Conservation (phyloP, 2,888 invertebrate genomes). For the Nomada fucata region DNA sequence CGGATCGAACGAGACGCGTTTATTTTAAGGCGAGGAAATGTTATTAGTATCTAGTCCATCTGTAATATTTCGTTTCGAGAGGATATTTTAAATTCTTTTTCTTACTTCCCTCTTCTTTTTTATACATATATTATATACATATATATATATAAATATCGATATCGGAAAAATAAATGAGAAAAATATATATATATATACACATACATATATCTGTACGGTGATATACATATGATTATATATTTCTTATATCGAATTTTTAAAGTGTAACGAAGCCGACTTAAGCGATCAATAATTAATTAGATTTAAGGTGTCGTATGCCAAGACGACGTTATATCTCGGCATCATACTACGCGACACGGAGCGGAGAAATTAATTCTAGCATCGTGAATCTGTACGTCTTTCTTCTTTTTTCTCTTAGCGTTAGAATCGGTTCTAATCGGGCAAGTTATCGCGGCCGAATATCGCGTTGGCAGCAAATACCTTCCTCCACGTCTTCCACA, state of each 20-base stretch:
- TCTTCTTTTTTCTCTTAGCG: neutral
- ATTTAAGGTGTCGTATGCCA: constrained; percentile 46
- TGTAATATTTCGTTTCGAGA: constrained; percentile 67
- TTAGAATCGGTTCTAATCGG: neutral
- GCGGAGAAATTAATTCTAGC: constrained; percentile 32
- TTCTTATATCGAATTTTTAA: constrained; percentile 69
- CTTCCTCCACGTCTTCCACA: constrained; percentile 52
- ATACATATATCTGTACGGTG: constrained; percentile 57
- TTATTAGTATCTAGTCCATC: constrained; percentile 78
- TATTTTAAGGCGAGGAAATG: constrained; percentile 71
- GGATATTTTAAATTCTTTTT: constrained; percentile 39
- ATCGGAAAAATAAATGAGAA: constrained; percentile 48
- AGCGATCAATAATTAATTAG: constrained; percentile 54
- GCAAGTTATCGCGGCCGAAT: neutral
- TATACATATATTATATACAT: neutral
- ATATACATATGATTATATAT: constrained; percentile 67
- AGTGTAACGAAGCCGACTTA: constrained; percentile 55
- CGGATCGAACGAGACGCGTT: constrained; percentile 68
- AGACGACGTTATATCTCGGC: constrained; percentile 33
- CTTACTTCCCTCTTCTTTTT: constrained; percentile 3
- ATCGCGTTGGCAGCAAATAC: constrained; percentile 24
- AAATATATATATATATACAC: constrained; percentile 53
- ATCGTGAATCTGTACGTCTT: neutral
- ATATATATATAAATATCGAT: constrained; percentile 28
- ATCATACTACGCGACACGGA: constrained; percentile 10